Evolutionary conservation across 2,888 invertebrate species (phyloP).

Genomic region (Dolomedes plantarius): DNA sequence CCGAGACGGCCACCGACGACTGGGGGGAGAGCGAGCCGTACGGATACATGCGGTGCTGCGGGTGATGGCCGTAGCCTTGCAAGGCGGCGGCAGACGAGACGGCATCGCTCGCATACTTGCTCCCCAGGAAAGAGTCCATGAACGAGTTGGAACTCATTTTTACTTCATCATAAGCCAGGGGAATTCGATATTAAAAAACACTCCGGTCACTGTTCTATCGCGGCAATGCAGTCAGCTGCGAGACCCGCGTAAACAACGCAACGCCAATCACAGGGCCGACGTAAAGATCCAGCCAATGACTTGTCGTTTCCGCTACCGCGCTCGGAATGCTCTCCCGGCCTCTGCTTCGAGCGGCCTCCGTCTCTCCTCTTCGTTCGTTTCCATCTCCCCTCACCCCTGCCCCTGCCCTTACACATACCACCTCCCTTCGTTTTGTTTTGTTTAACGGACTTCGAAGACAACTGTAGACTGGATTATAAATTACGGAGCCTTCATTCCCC

Average conservation of each 20-base stretch:
- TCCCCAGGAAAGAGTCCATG: conserved; percentile 95
- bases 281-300: conserved; percentile 72
- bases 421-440: conserved; percentile 52
- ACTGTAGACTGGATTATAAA: conserved; percentile 67
- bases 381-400: conserved; percentile 1
- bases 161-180: conserved; percentile 76
- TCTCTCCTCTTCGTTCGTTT: conserved; percentile 43
- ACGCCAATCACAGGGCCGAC: conserved; percentile 71
- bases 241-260: conserved; percentile 71
- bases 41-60: conserved; percentile 89
- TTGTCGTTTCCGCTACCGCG: conserved; percentile 69
- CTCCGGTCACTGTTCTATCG: conserved; percentile 29
- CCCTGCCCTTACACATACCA: conserved; percentile 5
- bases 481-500: conserved; percentile 23
- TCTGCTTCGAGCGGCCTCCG: conserved; percentile 8
- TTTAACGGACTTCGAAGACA: conserved; percentile 68
- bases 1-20: conserved; percentile 83
- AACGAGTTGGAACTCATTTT: conserved; percentile 94
- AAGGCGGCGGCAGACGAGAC: conserved; percentile 79
- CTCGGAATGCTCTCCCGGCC: conserved; percentile 42
- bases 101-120: conserved; percentile 88
- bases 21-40: conserved; percentile 87
- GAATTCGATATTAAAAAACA: background rate
- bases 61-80: conserved; percentile 77
- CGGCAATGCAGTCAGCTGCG: conserved; percentile 69